phyloP scores from a whole-genome alignment of 2,888 invertebrate species.

The Acheta domesticus region DNA sequence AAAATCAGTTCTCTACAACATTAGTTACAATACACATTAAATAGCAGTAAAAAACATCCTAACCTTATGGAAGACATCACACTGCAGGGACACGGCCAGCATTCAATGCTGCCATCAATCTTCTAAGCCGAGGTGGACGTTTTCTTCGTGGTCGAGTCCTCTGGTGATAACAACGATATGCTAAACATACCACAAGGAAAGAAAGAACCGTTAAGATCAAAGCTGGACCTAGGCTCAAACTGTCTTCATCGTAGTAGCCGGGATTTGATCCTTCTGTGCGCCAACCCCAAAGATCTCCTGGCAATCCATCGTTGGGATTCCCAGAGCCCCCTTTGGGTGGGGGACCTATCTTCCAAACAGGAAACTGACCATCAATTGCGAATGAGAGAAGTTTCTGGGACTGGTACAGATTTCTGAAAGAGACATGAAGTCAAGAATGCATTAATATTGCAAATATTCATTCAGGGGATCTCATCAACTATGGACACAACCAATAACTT shows the following conservation, averaged over 20 bases:
- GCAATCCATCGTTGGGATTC: constrained; percentile 37
- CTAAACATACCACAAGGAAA: constrained; percentile 45
- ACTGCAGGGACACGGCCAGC: constrained; percentile 38
- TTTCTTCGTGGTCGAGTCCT: constrained; percentile 49
- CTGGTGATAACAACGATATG: constrained; percentile 47
- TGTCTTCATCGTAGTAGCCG: constrained; percentile 53
- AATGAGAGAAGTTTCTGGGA: constrained; percentile 71
- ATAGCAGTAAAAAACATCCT: too few relatives aligned
- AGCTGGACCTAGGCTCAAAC: constrained; percentile 46
- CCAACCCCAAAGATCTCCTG: constrained; percentile 48
- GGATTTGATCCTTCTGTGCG: constrained; percentile 53
- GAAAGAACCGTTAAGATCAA: constrained; percentile 46
- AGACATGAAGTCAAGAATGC: constrained; percentile 24
- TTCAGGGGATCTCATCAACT: not conserved
- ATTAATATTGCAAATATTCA: not conserved
- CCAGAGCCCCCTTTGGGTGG: constrained; percentile 35
- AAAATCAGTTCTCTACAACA: too few relatives aligned
- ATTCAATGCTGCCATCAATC: constrained; percentile 35
- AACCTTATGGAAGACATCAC: constrained; percentile 25
- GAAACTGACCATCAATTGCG: constrained; percentile 43
- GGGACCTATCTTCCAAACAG: constrained; percentile 38
- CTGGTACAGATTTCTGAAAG: constrained; percentile 67
- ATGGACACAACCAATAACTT: not conserved
- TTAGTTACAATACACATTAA: too few relatives aligned
- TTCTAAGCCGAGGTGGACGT: constrained; percentile 41